Conservation (phyloP, 2,888 invertebrate genomes). For the Amphimallon solstitiale region DNA sequence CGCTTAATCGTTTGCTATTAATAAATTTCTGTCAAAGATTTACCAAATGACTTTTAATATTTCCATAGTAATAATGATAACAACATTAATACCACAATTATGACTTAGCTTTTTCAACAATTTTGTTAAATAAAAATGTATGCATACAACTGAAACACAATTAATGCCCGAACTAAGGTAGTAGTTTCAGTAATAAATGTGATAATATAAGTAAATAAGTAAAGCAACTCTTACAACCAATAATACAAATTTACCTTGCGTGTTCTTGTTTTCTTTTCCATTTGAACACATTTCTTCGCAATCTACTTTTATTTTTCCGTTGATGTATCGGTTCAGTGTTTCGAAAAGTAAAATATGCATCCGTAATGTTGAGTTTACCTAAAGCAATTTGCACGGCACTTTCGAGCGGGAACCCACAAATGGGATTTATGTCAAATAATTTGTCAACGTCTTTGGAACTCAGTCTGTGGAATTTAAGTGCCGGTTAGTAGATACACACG, state of each 20-base stretch:
- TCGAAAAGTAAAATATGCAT: conserved; percentile 19
- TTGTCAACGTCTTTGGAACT: conserved; percentile 56
- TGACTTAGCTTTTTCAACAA: too few species aligned
- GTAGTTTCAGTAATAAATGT: too few species aligned
- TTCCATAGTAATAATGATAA: too few species aligned
- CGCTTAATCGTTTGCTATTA: too few species aligned
- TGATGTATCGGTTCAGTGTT: conserved; percentile 8
- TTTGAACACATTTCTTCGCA: conserved; percentile 6
- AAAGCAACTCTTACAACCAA: neutral
- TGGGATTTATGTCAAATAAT: conserved; percentile 57
- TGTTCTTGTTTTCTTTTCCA: neutral
- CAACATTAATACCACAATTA: too few species aligned
- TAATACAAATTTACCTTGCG: neutral
- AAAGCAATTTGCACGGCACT: conserved; percentile 46
- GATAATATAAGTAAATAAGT: conserved; percentile 9
- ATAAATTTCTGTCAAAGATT: too few species aligned
- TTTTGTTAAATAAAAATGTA: too few species aligned
- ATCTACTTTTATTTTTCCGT: conserved; percentile 6
- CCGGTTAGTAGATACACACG: conserved; percentile 60
- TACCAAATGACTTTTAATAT: too few species aligned
- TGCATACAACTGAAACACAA: too few species aligned
- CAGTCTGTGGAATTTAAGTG: conserved; percentile 56
- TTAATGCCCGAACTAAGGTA: too few species aligned
- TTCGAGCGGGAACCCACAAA: conserved; percentile 54
- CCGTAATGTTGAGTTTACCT: conserved; percentile 34